These are phyloP conservation scores for Mallotus villosus DNA, from an alignment of 2,797 vertebrate genomes.

Conservation along the genomic window DNA sequence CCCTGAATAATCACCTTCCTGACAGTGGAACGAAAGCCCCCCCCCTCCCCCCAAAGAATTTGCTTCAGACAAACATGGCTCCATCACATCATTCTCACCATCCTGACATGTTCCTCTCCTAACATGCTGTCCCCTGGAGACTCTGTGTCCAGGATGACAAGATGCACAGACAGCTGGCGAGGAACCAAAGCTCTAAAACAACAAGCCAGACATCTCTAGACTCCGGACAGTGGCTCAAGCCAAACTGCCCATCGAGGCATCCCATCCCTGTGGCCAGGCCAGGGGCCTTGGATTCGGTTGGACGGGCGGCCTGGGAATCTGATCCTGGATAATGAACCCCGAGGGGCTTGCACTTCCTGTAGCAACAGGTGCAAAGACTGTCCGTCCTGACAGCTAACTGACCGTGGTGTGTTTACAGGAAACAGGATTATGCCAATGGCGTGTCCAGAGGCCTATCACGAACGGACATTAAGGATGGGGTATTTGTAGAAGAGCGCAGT, in stretches of 20 bases:
- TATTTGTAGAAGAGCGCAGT: slow-evolving; percentile 31
- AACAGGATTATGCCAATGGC: slow-evolving; percentile 65
- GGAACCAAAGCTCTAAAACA: slow-evolving; percentile 74
- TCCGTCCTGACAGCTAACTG: slow-evolving; percentile 68
- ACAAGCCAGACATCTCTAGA: slow-evolving; percentile 55
- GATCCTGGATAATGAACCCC: slow-evolving; percentile 80
- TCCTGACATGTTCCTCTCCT: not conserved
- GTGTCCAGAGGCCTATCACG: not conserved
- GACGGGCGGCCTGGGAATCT: slow-evolving; percentile 72
- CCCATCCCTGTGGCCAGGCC: slow-evolving; percentile 45
- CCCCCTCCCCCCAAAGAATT: not conserved
- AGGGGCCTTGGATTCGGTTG: slow-evolving; percentile 57
- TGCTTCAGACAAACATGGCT: not conserved
- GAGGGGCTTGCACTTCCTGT: slow-evolving; percentile 73
- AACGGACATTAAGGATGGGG: slow-evolving; percentile 11
- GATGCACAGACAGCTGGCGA: slow-evolving; percentile 68
- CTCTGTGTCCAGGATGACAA: slow-evolving; percentile 55
- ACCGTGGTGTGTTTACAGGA: slow-evolving; percentile 70
- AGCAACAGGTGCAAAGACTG: slow-evolving; percentile 81
- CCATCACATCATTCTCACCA: not conserved
- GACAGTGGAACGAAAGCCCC: not conserved
- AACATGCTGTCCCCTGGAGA: slow-evolving; percentile 45
- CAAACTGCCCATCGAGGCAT: slow-evolving; percentile 70
- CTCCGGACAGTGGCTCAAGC: slow-evolving; percentile 50
- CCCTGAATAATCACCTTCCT: not conserved